These are phyloP conservation scores for Gymnocypris eckloni DNA, from an alignment of 2,797 vertebrate species.

Conservation along the genomic window DNA sequence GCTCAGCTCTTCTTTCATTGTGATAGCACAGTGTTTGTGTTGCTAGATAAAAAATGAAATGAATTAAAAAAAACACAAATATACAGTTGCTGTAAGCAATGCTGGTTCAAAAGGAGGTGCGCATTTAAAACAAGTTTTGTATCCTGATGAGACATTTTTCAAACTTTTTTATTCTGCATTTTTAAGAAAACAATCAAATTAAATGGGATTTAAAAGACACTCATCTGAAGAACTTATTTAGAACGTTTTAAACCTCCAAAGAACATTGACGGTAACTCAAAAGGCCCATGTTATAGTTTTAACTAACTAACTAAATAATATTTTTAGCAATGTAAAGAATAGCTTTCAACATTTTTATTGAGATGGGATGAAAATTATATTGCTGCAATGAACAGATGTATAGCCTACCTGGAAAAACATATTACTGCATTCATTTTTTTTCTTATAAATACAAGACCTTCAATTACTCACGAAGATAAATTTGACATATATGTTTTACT, in stretches of 20 bases:
- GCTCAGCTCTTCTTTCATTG: constrained; percentile 49
- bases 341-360: neutral
- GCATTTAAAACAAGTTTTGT: neutral
- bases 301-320: neutral
- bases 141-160: neutral
- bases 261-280: neutral
- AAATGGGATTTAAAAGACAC: neutral
- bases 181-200: neutral
- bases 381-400: neutral
- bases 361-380: neutral
- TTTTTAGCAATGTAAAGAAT: neutral
- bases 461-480: neutral
- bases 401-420: neutral
- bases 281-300: neutral
- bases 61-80: neutral
- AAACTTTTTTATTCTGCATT: neutral
- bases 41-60: neutral
- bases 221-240: neutral
- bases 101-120: neutral
- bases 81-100: neutral
- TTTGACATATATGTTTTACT: neutral
- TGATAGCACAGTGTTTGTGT: constrained; percentile 6
- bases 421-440: neutral
- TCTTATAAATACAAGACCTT: neutral
- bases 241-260: neutral